Evolutionary conservation across 2,888 invertebrate species (phyloP).

Genomic region (Gonocerus acuteangulatus): DNA sequence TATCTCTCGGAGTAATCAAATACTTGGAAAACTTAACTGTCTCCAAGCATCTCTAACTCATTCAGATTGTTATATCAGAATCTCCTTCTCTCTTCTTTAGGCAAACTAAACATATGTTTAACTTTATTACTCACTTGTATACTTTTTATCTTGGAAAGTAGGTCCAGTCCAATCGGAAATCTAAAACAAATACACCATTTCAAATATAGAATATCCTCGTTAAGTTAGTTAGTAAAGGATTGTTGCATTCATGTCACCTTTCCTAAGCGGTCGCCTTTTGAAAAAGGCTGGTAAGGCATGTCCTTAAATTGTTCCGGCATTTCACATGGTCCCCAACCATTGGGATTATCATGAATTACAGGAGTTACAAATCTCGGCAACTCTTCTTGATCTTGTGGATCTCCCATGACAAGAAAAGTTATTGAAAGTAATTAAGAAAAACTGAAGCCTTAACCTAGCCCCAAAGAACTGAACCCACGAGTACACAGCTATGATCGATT

Average conservation of each 20-base stretch:
- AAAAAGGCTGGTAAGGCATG: slow-evolving; percentile 98
- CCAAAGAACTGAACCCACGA: too few relatives aligned
- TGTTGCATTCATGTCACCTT: slow-evolving; percentile 56
- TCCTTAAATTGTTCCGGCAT: slow-evolving; percentile 89
- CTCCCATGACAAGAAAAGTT: neutral
- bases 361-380: slow-evolving; percentile 55
- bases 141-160: slow-evolving; percentile 85
- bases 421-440: too few relatives aligned
- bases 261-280: slow-evolving; percentile 95
- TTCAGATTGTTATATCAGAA: too few relatives aligned
- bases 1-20: too few relatives aligned
- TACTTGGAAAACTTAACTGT: too few relatives aligned
- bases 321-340: slow-evolving; percentile 96
- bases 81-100: too few relatives aligned
- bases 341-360: slow-evolving; percentile 71
- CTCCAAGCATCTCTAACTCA: too few relatives aligned
- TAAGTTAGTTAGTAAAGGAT: neutral
- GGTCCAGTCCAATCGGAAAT: slow-evolving; percentile 96
- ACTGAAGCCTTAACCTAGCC: too few relatives aligned
- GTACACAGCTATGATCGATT: too few relatives aligned
- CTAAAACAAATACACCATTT: slow-evolving; percentile 42
- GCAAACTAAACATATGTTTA: slow-evolving; percentile 3
- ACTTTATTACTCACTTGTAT: slow-evolving; percentile 61
- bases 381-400: slow-evolving; percentile 9
- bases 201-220: neutral